Base-by-base conservation (phyloP, 2,888 invertebrate genomes). In the Drosophila histrio region DNA sequence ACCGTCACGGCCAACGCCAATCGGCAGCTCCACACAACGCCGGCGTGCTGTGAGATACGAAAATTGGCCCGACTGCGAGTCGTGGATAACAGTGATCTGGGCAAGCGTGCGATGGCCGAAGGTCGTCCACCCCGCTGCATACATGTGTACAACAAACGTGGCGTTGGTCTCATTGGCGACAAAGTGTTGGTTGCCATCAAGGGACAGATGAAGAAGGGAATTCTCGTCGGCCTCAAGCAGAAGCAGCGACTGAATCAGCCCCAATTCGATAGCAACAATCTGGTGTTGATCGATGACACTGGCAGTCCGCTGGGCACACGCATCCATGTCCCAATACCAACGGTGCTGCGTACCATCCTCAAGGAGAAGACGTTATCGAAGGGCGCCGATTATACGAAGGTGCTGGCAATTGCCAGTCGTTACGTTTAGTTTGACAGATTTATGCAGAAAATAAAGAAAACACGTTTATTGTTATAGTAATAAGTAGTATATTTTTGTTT, bases 41-140 rank as follows among this genome's bases (percentile, higher is more conserved):
- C 93, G 4, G 89, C 92, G 56, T 91, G 93, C 73, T 93, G 92
- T 88, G 95, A 96, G 92, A 95, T 97, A 46, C 94, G 94, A 36
- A 94, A 95, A 89, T 87, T 97, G 75, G 94, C 96, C 1, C 93
- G 97, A 47, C 92, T 99, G 13, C 93, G 98, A 85, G 98, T 99
- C 5, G 99, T 99, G 2, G 99, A 99, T 92, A 99, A 99, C 92
- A 98, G 98, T 57, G 95, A 96, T 77, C 94, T 99, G 65, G 99
- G 99, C 30, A 98, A 97, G 91, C 94, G 96, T 90, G 98, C 99
- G 1, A 98, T 98, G 96, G 94, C 96, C 1, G 97, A 97, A 90
- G 99, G 99, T 44, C 97, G 96, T 92, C 97, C 98, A 9, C 98
- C 99, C 0, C 95, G 95, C 91, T 95, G 96, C 87, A 99, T 99